Evolutionary conservation across 2,888 invertebrate genomes (phyloP).

Genomic region (Drosophila meridionalis): DNA sequence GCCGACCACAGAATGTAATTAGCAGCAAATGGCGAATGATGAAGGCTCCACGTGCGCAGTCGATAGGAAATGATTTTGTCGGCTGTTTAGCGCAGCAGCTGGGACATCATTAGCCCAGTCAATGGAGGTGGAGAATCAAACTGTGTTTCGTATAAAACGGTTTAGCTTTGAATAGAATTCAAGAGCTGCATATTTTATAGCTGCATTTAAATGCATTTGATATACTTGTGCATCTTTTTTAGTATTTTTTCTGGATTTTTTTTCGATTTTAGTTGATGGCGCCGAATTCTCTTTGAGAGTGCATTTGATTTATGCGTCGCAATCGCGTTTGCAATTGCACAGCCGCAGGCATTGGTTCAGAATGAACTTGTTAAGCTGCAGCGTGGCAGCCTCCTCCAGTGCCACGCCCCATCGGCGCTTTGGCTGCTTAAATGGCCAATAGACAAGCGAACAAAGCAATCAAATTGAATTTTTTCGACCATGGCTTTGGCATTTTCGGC

Average conservation of each 20-base stretch:
- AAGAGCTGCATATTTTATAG: background rate
- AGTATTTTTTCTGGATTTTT: background rate
- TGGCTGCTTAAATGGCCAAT: slow-evolving; percentile 71
- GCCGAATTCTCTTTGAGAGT: slow-evolving; percentile 35
- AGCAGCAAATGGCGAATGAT: slow-evolving; percentile 73
- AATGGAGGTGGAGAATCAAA: background rate
- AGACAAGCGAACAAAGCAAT: slow-evolving; percentile 62
- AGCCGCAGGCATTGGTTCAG: slow-evolving; percentile 32
- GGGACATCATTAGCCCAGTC: slow-evolving; percentile 30
- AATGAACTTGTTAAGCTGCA: slow-evolving; percentile 77
- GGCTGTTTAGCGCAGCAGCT: background rate
- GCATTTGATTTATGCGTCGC: slow-evolving; percentile 64
- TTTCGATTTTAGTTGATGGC: background rate
- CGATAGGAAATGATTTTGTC: background rate
- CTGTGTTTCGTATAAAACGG: background rate
- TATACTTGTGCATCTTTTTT: background rate
- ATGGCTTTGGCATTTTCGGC: slow-evolving; percentile 10
- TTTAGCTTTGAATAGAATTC: background rate
- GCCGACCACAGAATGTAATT: slow-evolving; percentile 79
- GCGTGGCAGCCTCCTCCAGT: slow-evolving; percentile 40
- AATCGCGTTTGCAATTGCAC: slow-evolving; percentile 18
- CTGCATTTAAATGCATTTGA: slow-evolving; percentile 33
- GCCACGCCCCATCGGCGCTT: slow-evolving; percentile 3
- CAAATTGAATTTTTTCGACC: slow-evolving; percentile 68
- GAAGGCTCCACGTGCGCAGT: slow-evolving; percentile 10